A percentile compares a stretch with the other conserved stretches of the same genome.
Conservation (phyloP, 2,888 invertebrate species). For the Erpobdella octoculata region DNA sequence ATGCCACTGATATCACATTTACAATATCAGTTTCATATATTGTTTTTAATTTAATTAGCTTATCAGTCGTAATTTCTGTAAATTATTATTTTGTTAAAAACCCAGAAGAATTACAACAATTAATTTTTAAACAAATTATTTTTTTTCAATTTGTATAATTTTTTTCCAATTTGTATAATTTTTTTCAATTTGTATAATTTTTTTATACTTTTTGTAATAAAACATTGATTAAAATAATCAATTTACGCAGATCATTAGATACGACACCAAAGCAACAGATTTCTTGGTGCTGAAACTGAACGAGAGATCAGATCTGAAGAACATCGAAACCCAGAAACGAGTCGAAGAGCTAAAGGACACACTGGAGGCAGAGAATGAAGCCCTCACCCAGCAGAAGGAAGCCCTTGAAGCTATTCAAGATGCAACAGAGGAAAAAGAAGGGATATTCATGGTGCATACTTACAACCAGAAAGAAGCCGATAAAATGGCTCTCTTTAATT, state of each 20-base stretch:
- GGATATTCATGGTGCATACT: not conserved
- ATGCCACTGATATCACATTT: too few relatives aligned
- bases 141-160: too few relatives aligned
- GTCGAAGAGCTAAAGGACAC: constrained; percentile 16
- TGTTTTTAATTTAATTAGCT: too few relatives aligned
- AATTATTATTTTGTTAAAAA: too few relatives aligned
- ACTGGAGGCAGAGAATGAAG: not conserved
- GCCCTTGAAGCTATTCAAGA: constrained; percentile 24
- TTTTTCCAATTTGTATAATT: too few relatives aligned
- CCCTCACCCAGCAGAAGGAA: constrained; percentile 13
- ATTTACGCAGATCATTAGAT: constrained; percentile 17
- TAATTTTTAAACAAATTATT: too few relatives aligned
- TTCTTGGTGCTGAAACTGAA: constrained; percentile 15
- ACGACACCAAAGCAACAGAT: constrained; percentile 24
- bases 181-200: too few relatives aligned
- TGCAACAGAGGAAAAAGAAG: constrained; percentile 23
- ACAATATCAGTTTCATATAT: too few relatives aligned
- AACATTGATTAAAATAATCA: too few relatives aligned
- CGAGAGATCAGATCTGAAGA: constrained; percentile 18
- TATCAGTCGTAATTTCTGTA: too few relatives aligned
- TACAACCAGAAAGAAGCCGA: constrained; percentile 27
- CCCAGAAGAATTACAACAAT: too few relatives aligned
- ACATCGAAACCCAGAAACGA: not conserved
- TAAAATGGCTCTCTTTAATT: constrained; percentile 28
- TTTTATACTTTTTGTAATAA: too few relatives aligned